Conservation (phyloP, 2,888 invertebrate genomes). For the Eueremaeus valkanovi region DNA sequence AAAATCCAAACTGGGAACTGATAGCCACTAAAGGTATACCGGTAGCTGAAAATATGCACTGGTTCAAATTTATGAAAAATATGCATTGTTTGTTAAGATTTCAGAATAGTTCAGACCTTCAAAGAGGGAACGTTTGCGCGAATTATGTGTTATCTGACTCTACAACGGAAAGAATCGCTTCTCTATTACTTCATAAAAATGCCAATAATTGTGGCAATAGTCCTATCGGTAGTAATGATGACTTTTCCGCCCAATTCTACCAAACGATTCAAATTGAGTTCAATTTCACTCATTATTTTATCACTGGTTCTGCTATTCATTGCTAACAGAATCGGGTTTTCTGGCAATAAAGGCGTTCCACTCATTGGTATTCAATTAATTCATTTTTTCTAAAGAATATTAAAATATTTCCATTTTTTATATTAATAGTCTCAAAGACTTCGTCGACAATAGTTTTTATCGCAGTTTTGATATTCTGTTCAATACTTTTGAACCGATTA, state of each 20-base stretch:
- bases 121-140: neutral
- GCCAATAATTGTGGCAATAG: neutral
- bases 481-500: neutral
- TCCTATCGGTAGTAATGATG: conserved; percentile 2
- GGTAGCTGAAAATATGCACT: no score
- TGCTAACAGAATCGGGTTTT: neutral
- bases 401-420: neutral
- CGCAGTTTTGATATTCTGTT: neutral
- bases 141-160: neutral
- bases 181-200: conserved; percentile 6
- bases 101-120: neutral
- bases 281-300: neutral
- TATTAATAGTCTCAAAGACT: neutral
- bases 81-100: neutral
- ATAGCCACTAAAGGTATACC: neutral
- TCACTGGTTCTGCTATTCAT: neutral
- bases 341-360: conserved; percentile 21
- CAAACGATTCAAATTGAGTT: conserved; percentile 14
- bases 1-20: neutral
- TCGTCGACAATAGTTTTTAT: neutral
- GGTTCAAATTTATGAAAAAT: neutral
- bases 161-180: neutral
- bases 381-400: neutral
- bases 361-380: neutral
- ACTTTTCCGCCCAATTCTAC: conserved; percentile 1